Evolutionary conservation across 2,113 vertebrate genomes (phyloP), one percentile per base, ranked within the genome.

Genomic region (Australoheros scitulus): DNA sequence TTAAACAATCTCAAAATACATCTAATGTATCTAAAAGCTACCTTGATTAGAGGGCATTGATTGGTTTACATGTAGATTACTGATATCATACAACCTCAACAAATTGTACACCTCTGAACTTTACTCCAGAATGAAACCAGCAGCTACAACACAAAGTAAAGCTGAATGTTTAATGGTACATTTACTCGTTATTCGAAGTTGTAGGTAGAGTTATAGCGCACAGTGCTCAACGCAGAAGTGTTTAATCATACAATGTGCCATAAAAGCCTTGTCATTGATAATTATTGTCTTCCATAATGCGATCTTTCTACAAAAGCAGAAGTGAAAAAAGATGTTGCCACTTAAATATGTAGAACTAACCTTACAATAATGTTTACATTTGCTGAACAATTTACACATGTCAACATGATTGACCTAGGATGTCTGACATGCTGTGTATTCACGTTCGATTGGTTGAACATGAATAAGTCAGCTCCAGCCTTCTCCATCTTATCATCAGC

Each of bases 391-490:
- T 80, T 82, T 86, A 93, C 84, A 79, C 43, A 24, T 81, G 91
- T 91, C 87, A 90, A 85, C 81, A 79, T 47, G 60, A 86, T 34
- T 87, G 92, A 88, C 88, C 83, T 6, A 20, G 13, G 80, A 76
- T 59, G 86, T 68, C 76, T 82, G 72, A 86, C 89, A 87, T 63
- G 78, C 61, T 65, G 85, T 75, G 82, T 79, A 36, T 89, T 90
- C 77, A 55, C 43, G 84, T 90, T 91, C 80, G 34, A 87, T 91
- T 90, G 85, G 80, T 56, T 81, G 26, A 56, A 87, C 87, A 92
- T 92, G 92, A 94, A 94, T 87, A 90, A 89, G 82, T 84, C 88
- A 86, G 85, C 59, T 52, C 43, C 7, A 74, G 65, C 84, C 89
- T 83, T 86, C 82, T 58, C 83, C 84, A 85, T 91, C 87, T 91